Conservation (phyloP, 2,797 vertebrate species). For the Spheniscus humboldti region DNA sequence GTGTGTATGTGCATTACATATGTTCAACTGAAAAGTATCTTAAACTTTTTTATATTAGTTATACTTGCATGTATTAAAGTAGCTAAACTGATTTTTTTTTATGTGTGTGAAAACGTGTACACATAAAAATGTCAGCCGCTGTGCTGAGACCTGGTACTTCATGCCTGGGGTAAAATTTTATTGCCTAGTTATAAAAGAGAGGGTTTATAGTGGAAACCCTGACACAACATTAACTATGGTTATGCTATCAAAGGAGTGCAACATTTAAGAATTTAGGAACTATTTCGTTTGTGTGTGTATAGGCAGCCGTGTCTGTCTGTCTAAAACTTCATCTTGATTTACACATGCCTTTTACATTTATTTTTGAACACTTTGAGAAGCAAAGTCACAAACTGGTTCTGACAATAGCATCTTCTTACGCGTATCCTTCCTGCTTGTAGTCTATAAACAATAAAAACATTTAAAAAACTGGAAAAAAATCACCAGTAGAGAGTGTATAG, state of each 20-base stretch:
- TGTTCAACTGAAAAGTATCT: not conserved
- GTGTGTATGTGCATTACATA: not conserved
- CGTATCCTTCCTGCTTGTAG: not conserved
- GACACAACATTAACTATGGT: constrained; percentile 52
- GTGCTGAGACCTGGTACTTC: constrained; percentile 55
- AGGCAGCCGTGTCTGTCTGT: not conserved
- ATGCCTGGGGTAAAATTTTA: constrained; percentile 64
- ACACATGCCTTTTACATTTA: not conserved
- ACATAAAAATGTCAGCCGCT: constrained; percentile 57
- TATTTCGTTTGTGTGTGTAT: not conserved
- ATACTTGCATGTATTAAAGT: constrained; percentile 11
- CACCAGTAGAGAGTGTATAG: not conserved
- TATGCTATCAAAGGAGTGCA: constrained; percentile 37
- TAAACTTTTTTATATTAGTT: not conserved
- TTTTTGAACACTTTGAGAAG: not conserved
- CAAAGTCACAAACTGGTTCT: not conserved
- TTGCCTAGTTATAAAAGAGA: constrained; percentile 59
- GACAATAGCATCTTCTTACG: not conserved
- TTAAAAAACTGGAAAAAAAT: not conserved
- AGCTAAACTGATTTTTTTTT: not conserved
- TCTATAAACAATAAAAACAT: not conserved
- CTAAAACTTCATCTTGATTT: not conserved
- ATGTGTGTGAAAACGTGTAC: constrained; percentile 45
- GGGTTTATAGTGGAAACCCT: constrained; percentile 69
- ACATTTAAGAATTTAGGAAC: constrained; percentile 41